Evolutionary conservation across 2,888 invertebrate species (phyloP), one percentile per base, ranked within the genome.

Genomic region (Chesias legatella): DNA sequence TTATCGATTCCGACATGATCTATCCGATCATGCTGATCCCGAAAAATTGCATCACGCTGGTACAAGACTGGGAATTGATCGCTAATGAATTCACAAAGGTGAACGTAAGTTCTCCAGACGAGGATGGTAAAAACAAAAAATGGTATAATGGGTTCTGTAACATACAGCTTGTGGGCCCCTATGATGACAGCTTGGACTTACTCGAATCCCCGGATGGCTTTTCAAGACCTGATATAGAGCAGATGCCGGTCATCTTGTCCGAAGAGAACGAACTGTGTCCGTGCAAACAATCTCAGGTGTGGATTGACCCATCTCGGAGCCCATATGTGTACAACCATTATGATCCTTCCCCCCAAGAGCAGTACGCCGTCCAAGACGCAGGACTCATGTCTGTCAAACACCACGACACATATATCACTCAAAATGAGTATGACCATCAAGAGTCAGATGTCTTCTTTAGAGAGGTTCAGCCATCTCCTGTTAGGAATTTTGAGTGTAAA

Each of bases 221-320:
- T 0, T 10, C 30, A 1, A 23, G 22, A 1, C 8, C 36, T 5
- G 48, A 50, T 8, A 44, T 53, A 24, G 63, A 64, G 8, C 58
- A 62, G 9, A 50, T 64, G 10, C 66, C 70, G 7, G 52, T 72
- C 1, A 54, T 68, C 10, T 48, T 74, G 1, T 56, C 60, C 1
- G 78, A 77, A 13, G 49, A 60, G 0, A 67, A 60, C 22, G 69
- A 68, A 39, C 43, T 61, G 10, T 63, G 56, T 27, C 58, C 64
- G 0, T 69, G 67, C 48, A 75, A 58, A 29, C 79, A 79, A 43
- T 74, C 76, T 1, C 71, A 79, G 37, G 80, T 84, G 0, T 83
- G 85, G 84, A 84, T 83, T 22, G 84, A 85, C 28, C 82, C 83
- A 0, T 58, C 66, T 0, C 60, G 73, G 17, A 84, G 81, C 35